These are phyloP conservation scores for Drosophila tropicalis DNA, from an alignment of 1,140 invertebrate genomes.

Conservation along the genomic window DNA sequence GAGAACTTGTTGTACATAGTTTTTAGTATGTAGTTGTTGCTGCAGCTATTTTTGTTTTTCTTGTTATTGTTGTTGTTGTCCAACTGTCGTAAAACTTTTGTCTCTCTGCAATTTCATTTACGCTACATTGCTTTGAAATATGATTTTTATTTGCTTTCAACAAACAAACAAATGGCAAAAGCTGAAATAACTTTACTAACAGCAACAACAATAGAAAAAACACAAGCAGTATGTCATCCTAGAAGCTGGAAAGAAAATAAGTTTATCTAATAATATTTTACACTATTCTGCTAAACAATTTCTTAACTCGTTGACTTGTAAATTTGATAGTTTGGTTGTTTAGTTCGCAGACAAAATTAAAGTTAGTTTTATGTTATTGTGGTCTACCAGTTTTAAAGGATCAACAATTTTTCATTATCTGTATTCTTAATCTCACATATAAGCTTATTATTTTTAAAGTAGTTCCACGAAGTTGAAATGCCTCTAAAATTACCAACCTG, in stretches of 20 bases:
- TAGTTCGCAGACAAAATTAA: no score
- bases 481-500: no score
- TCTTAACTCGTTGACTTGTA: background rate
- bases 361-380: no score
- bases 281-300: background rate
- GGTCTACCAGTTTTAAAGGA: no score
- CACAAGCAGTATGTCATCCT: slow-evolving; percentile 7
- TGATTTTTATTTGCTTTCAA: slow-evolving; percentile 42
- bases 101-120: slow-evolving; percentile 52
- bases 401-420: no score
- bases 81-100: slow-evolving; percentile 50
- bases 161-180: slow-evolving; percentile 26
- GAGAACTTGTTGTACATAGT: background rate
- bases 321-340: no score
- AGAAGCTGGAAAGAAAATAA: background rate
- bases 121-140: slow-evolving; percentile 49
- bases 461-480: no score
- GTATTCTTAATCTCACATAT: no score
- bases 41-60: background rate
- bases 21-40: background rate
- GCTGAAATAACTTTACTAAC: slow-evolving; percentile 14
- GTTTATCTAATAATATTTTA: background rate
- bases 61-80: slow-evolving; percentile 34
- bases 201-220: background rate
- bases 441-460: no score